Evolutionary conservation across 2,888 invertebrate genomes (phyloP).

Genomic region (Parasteatoda lunata): DNA sequence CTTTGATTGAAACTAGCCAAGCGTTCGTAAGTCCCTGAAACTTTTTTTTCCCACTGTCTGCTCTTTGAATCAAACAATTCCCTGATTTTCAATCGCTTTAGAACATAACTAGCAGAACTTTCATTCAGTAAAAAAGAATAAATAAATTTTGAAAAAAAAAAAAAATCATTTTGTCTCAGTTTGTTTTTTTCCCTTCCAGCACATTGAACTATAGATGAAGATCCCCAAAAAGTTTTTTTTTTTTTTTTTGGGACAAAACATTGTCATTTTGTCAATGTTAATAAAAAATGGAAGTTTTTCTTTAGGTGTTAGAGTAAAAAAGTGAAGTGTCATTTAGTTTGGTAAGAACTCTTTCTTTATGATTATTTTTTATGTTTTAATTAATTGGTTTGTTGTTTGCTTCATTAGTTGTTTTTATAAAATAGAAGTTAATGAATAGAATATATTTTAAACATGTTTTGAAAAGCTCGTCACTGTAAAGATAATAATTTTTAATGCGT

Average conservation of each 20-base stretch:
- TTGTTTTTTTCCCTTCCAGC: background rate
- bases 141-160: background rate
- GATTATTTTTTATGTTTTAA: too few species aligned
- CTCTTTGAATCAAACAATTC: slow-evolving; percentile 30
- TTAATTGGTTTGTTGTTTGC: too few species aligned
- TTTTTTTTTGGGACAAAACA: background rate
- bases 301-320: too few species aligned
- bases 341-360: too few species aligned
- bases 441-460: too few species aligned
- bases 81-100: slow-evolving; percentile 15
- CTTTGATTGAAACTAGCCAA: slow-evolving; percentile 42
- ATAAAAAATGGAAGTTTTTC: background rate
- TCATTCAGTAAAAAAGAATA: background rate
- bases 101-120: slow-evolving; percentile 16
- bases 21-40: slow-evolving; percentile 14
- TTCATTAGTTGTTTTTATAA: too few species aligned
- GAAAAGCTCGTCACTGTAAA: too few species aligned
- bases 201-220: background rate
- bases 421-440: too few species aligned
- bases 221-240: background rate
- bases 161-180: background rate
- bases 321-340: too few species aligned
- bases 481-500: too few species aligned
- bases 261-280: background rate
- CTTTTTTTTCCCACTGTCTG: slow-evolving; percentile 20